A percentile compares a stretch with the other conserved stretches of the same genome.
Conservation (phyloP, 2,113 vertebrate species). For the Scophthalmus maximus region DNA sequence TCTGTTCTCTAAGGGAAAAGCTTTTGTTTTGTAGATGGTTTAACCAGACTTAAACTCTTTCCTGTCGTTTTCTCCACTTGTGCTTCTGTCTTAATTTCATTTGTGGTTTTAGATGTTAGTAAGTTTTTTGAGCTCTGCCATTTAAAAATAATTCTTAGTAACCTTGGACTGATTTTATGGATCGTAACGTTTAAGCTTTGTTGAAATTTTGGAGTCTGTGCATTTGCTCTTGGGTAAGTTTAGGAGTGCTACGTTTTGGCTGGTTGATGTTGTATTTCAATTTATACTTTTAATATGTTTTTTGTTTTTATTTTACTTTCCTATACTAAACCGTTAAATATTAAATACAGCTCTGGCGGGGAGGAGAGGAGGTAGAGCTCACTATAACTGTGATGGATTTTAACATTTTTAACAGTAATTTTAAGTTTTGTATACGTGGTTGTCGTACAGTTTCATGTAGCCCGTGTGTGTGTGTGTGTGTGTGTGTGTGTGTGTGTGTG, state of each 20-base stretch:
- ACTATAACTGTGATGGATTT: too few species aligned
- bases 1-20: slow-evolving; percentile 4
- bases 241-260: too few species aligned
- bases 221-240: too few species aligned
- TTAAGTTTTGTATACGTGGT: not conserved
- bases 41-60: slow-evolving; percentile 22
- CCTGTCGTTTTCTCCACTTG: not conserved
- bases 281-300: not conserved
- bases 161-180: slow-evolving; percentile 53
- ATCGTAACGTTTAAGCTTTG: too few species aligned
- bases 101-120: slow-evolving; percentile 12
- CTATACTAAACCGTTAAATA: too few species aligned
- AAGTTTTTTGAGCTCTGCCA: slow-evolving; percentile 13
- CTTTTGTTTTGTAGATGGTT: slow-evolving; percentile 45
- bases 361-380: too few species aligned
- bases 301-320: too few species aligned
- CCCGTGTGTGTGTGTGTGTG: slow-evolving; percentile 17
- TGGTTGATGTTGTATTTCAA: not conserved
- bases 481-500: too few species aligned
- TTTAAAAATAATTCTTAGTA: too few species aligned
- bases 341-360: not conserved
- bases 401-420: too few species aligned
- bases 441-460: slow-evolving; percentile 7
- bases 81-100: slow-evolving; percentile 5
- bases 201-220: too few species aligned